Evolutionary conservation across 2,797 vertebrate genomes (phyloP).

Genomic region (Momotus momota): DNA sequence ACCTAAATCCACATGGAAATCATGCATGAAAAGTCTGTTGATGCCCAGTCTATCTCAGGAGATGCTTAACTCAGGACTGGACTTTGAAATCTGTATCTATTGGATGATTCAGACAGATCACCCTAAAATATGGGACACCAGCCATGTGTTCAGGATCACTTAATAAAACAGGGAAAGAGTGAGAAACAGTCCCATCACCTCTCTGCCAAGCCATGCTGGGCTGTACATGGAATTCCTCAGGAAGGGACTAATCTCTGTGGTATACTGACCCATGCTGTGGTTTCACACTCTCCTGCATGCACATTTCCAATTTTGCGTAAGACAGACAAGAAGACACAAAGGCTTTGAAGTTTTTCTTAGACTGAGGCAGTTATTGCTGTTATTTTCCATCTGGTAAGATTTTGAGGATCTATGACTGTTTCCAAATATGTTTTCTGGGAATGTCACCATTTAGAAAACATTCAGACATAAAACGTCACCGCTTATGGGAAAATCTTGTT

Average conservation of each 20-base stretch:
- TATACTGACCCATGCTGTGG: not conserved
- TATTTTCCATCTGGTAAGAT: constrained; percentile 38
- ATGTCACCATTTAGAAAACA: constrained; percentile 18
- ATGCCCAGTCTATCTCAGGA: not conserved
- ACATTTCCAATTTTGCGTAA: not conserved
- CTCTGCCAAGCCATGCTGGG: not conserved
- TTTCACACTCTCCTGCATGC: not conserved
- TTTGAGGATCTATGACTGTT: not conserved
- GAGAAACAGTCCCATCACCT: not conserved
- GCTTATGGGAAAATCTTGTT: constrained; percentile 68
- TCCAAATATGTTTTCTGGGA: constrained; percentile 38
- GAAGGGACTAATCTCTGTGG: not conserved
- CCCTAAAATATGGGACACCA: not conserved
- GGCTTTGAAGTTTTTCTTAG: constrained; percentile 37
- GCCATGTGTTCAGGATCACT: not conserved
- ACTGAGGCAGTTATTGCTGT: not conserved
- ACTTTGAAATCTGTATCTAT: not conserved
- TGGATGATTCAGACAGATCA: not conserved
- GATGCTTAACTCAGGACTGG: not conserved
- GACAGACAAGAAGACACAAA: not conserved
- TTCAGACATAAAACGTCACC: not conserved
- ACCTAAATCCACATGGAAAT: not conserved
- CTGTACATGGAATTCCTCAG: not conserved
- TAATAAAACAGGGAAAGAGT: not conserved
- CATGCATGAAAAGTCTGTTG: not conserved